Evolutionary conservation across 2,113 vertebrate species (phyloP).

Genomic region (Eulemur macaco): DNA sequence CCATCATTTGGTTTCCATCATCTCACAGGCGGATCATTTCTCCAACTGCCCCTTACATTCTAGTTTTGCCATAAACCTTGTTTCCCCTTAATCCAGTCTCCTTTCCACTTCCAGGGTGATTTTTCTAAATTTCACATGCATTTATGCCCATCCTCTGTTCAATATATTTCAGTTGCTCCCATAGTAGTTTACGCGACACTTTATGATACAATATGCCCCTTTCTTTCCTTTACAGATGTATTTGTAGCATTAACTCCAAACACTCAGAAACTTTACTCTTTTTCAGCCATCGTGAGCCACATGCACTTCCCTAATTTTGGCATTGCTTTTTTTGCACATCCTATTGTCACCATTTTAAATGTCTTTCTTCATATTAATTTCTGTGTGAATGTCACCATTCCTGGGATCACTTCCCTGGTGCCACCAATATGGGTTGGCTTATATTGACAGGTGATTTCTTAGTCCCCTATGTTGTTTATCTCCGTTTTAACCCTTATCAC

Average conservation of each 20-base stretch:
- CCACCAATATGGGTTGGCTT: background rate
- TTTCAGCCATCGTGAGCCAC: background rate
- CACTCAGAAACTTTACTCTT: background rate
- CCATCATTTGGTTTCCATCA: accelerated
- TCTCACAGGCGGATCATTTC: background rate
- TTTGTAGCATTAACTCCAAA: background rate
- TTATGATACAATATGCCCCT: background rate
- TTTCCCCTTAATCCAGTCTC: background rate
- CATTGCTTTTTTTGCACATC: background rate
- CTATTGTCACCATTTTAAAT: background rate
- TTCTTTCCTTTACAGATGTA: background rate
- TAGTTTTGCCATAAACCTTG: background rate
- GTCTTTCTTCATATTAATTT: background rate
- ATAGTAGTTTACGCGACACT: background rate
- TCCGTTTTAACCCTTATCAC: background rate
- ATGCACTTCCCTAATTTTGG: background rate
- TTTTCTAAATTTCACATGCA: background rate
- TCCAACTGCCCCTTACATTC: background rate
- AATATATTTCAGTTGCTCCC: background rate
- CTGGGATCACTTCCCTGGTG: background rate
- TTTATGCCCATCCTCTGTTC: background rate
- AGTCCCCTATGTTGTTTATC: background rate
- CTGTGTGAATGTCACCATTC: background rate
- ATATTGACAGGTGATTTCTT: background rate
- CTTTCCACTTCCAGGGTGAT: background rate